Percentiles rank a stretch among this genome's conserved stretches.
phyloP scores from a whole-genome alignment of 2,797 vertebrate genomes.

The Liasis olivaceus region DNA sequence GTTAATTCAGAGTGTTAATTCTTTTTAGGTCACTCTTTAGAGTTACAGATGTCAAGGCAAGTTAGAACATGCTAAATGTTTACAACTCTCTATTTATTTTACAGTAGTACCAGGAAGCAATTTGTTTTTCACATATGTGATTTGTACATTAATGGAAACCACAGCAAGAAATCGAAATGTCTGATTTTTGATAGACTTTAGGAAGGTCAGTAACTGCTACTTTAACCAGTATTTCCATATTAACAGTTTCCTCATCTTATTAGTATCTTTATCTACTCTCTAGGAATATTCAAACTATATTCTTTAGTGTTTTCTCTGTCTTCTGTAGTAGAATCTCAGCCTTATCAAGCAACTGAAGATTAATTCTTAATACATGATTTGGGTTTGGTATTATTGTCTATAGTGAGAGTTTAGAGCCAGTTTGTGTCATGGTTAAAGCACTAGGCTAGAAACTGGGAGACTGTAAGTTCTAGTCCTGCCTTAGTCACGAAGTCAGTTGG shows the following conservation, averaged over 20 bases:
- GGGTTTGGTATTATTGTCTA: not conserved
- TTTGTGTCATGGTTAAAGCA: not conserved
- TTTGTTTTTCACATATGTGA: not conserved
- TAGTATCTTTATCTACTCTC: not conserved
- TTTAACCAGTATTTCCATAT: not conserved
- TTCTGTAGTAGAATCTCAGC: not conserved
- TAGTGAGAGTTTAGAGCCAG: not conserved
- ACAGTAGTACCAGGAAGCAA: not conserved
- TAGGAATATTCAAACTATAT: not conserved
- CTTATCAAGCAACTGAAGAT: not conserved
- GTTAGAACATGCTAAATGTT: not conserved
- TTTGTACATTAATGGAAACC: not conserved
- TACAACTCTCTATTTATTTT: slow-evolving; percentile 1
- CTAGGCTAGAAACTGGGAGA: not conserved
- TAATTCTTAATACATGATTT: not conserved
- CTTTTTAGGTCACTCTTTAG: not conserved
- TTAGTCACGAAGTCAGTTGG: not conserved
- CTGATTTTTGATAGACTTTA: not conserved
- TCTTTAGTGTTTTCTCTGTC: not conserved
- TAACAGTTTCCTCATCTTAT: not conserved
- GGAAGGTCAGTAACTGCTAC: not conserved
- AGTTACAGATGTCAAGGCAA: not conserved
- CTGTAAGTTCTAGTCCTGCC: not conserved
- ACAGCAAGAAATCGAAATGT: not conserved
- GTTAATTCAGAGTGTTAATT: not conserved